phyloP scores from a whole-genome alignment of 2,113 vertebrate genomes.

The Struthio camelus region DNA sequence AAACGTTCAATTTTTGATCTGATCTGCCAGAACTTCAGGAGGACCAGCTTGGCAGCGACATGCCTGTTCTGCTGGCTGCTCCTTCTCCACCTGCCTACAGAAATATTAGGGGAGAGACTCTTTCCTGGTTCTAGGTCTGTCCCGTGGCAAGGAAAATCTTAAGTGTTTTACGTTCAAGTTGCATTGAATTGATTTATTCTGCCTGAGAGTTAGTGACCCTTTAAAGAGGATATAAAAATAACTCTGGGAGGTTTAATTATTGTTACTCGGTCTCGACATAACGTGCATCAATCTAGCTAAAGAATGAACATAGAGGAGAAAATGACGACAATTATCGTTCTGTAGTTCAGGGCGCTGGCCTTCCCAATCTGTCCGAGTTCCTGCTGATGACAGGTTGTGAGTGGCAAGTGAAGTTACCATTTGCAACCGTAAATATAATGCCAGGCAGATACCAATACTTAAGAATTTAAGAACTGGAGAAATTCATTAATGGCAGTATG shows the following conservation, averaged over 20 bases:
- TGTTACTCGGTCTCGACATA: background rate
- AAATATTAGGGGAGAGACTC: background rate
- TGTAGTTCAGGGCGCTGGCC: background rate
- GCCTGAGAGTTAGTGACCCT: background rate
- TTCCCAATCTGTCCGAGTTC: background rate
- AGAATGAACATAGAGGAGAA: background rate
- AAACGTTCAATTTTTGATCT: background rate
- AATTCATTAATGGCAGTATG: background rate
- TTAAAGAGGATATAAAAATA: background rate
- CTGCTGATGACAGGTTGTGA: background rate
- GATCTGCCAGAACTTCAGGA: background rate
- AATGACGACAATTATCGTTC: background rate
- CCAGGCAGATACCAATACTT: background rate
- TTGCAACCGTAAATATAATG: background rate
- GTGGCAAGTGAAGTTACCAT: background rate
- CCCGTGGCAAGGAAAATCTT: background rate
- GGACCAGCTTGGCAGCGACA: background rate
- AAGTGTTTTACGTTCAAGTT: background rate
- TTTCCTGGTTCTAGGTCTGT: background rate
- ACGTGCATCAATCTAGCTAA: background rate
- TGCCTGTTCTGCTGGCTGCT: background rate
- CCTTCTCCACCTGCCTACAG: fast-evolving
- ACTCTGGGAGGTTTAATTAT: background rate
- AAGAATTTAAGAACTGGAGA: background rate
- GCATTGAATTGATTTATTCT: background rate